These are phyloP conservation scores for Probosciger aterrimus DNA, from an alignment of 2,113 vertebrate genomes.

Conservation along the genomic window DNA sequence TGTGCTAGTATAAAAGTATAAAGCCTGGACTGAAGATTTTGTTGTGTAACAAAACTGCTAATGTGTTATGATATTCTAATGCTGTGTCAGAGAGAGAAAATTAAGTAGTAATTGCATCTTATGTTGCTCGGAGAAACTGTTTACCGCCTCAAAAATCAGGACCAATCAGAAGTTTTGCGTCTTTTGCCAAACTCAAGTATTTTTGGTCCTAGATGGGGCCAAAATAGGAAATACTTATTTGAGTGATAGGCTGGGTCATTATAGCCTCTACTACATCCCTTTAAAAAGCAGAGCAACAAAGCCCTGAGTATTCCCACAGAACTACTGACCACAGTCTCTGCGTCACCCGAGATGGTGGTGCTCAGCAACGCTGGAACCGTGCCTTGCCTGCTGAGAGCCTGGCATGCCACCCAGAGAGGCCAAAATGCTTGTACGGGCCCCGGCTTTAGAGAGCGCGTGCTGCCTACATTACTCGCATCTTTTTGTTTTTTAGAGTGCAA, in stretches of 20 bases:
- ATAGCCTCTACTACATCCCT: background rate
- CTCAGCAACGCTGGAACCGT: conserved; percentile 42
- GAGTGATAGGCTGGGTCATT: conserved; percentile 33
- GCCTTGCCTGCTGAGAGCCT: background rate
- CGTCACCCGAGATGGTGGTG: conserved; percentile 16
- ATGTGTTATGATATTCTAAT: background rate
- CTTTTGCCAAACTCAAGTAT: background rate
- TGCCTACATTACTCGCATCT: background rate
- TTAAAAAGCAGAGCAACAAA: conserved; percentile 42
- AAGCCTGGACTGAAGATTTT: background rate
- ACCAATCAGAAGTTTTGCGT: background rate
- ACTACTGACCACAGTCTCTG: conserved; percentile 14
- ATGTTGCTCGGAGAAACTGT: conserved; percentile 16
- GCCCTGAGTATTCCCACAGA: conserved; percentile 21
- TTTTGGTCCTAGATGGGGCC: background rate
- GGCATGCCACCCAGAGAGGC: background rate
- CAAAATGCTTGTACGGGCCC: background rate
- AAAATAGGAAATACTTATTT: conserved; percentile 35
- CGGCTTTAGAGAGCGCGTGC: background rate
- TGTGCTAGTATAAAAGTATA: background rate
- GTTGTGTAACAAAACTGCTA: background rate
- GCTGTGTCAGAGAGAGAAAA: background rate
- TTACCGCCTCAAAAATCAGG: background rate
- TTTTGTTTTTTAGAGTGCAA: background rate
- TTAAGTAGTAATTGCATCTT: background rate